Conservation (phyloP, 1,140 invertebrate genomes). For the Orius insidiosus region DNA sequence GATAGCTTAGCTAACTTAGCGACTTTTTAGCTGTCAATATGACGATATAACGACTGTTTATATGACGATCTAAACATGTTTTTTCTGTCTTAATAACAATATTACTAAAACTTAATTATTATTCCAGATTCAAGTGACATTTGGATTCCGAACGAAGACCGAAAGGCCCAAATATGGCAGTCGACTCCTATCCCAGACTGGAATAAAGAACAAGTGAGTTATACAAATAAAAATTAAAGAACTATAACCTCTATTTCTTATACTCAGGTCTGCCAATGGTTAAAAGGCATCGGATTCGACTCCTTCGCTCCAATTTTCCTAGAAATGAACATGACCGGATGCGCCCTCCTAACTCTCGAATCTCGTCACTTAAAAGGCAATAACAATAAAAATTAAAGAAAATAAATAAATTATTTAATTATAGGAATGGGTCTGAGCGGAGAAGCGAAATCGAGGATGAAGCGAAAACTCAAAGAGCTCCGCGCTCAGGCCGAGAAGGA, state of each 20-base stretch:
- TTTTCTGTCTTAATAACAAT: too few species aligned
- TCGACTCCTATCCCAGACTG: constrained; percentile 58
- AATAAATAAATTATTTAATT: too few species aligned
- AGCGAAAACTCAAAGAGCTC: constrained; percentile 77
- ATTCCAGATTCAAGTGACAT: constrained; percentile 30
- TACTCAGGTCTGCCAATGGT: constrained; percentile 76
- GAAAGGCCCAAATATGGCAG: constrained; percentile 40
- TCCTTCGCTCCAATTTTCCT: constrained; percentile 67
- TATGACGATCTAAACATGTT: too few species aligned
- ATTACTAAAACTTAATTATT: neutral
- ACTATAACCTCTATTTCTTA: constrained; percentile 16
- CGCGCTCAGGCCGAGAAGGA: constrained; percentile 58
- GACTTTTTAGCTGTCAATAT: too few species aligned
- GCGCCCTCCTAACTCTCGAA: constrained; percentile 61
- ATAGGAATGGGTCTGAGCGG: constrained; percentile 45
- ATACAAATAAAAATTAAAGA: neutral
- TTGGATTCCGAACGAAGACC: constrained; percentile 30
- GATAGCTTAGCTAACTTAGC: too few species aligned
- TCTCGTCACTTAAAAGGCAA: constrained; percentile 77
- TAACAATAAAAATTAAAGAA: too few species aligned
- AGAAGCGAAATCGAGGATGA: constrained; percentile 66
- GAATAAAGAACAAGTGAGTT: constrained; percentile 64
- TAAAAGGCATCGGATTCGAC: constrained; percentile 60
- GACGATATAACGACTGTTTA: too few species aligned
- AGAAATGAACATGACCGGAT: constrained; percentile 67